Evolutionary conservation across 2,113 vertebrate species (phyloP).

Genomic region (Poecilia latipinna): DNA sequence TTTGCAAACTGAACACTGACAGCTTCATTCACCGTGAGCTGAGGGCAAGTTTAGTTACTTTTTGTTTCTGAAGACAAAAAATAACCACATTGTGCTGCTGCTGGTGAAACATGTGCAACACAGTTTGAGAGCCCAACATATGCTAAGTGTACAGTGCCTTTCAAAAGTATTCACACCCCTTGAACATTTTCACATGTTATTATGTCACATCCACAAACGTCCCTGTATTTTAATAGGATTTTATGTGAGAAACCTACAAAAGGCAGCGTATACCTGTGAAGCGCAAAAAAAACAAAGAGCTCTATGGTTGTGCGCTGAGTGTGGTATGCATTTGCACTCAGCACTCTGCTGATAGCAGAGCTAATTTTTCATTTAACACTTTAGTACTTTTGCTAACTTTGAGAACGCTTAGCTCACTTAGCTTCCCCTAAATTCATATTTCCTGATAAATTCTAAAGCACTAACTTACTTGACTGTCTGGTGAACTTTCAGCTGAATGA

Average conservation of each 20-base stretch:
- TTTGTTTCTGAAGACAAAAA: constrained; percentile 15
- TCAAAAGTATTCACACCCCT: neutral
- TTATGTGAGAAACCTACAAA: neutral
- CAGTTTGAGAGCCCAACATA: too few species aligned
- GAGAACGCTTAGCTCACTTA: too few species aligned
- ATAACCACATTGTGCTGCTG: constrained; percentile 16
- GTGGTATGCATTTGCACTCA: neutral
- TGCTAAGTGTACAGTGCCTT: neutral
- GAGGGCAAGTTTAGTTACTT: neutral
- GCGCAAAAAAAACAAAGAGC: neutral
- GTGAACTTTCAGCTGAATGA: too few species aligned
- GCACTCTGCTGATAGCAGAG: neutral
- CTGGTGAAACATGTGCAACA: neutral
- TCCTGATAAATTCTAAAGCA: too few species aligned
- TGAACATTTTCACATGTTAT: neutral
- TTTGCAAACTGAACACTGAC: neutral
- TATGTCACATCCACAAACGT: neutral
- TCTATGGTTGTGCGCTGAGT: neutral
- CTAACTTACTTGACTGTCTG: too few species aligned
- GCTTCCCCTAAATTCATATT: too few species aligned
- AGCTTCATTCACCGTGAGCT: neutral
- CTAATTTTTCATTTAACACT: too few species aligned
- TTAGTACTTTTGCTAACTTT: too few species aligned
- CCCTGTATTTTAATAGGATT: neutral
- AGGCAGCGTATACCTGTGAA: neutral